phyloP scores from a whole-genome alignment of 2,888 invertebrate genomes.

The Tetheella fluctuosa region DNA sequence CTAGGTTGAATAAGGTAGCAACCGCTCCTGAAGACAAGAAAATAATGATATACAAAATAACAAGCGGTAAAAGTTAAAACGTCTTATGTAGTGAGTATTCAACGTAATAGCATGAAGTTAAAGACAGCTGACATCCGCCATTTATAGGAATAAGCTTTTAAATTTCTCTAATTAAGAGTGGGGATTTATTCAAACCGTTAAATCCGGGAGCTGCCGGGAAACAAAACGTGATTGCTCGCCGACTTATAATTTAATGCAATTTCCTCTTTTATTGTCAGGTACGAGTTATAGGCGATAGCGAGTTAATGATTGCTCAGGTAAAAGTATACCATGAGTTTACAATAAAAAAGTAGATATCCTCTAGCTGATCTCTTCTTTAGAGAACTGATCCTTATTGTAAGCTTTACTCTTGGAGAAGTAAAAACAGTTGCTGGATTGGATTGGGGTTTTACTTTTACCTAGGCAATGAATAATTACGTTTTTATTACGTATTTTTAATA shows the following conservation, averaged over 20 bases:
- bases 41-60: not conserved
- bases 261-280: slow-evolving; percentile 65
- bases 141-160: slow-evolving; percentile 68
- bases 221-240: slow-evolving; percentile 82
- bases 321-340: too few species aligned
- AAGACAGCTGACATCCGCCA: slow-evolving; percentile 65
- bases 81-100: slow-evolving; percentile 21
- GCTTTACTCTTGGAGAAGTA: too few species aligned
- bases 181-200: slow-evolving; percentile 80
- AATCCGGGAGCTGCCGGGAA: slow-evolving; percentile 68
- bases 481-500: too few species aligned
- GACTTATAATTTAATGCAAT: slow-evolving; percentile 84
- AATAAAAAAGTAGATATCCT: too few species aligned
- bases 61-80: slow-evolving; percentile 5
- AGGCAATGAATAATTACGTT: too few species aligned
- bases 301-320: not conserved
- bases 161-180: slow-evolving; percentile 78
- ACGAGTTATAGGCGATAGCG: slow-evolving; percentile 42
- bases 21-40: not conserved
- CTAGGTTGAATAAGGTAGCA: too few species aligned
- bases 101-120: slow-evolving; percentile 33
- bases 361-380: too few species aligned
- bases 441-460: too few species aligned
- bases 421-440: too few species aligned
- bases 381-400: too few species aligned